Percentiles rank a stretch among this genome's conserved stretches.
Evolutionary conservation across 2,113 vertebrate genomes (phyloP).

Genomic region (Prionailurus bengalensis): DNA sequence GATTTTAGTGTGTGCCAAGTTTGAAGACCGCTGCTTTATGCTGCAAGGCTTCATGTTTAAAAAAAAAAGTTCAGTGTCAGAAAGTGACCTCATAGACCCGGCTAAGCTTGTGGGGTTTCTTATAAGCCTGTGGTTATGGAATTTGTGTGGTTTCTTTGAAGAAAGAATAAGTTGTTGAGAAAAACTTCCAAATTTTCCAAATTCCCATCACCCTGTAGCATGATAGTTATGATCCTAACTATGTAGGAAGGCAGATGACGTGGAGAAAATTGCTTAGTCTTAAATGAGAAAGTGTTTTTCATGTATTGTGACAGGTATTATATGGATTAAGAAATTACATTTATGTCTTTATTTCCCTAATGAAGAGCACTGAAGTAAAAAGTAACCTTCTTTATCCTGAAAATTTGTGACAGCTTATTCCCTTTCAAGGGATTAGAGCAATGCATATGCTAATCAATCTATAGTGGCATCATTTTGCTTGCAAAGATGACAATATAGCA

Average conservation of each 20-base stretch:
- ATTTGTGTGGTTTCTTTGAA: neutral
- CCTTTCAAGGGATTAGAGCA: conserved; percentile 50
- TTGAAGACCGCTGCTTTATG: neutral
- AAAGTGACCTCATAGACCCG: neutral
- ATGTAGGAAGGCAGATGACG: neutral
- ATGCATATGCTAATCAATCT: conserved; percentile 23
- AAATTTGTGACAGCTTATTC: conserved; percentile 69
- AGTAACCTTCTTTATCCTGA: conserved; percentile 65
- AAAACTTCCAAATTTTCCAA: neutral
- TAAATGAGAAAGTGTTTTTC: conserved; percentile 52
- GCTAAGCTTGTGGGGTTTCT: neutral
- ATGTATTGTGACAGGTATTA: conserved; percentile 49
- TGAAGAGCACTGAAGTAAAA: conserved; percentile 75
- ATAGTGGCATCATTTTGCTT: neutral
- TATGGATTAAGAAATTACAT: conserved; percentile 74
- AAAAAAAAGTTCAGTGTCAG: neutral
- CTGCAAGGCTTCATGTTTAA: neutral
- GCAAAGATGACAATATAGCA: neutral
- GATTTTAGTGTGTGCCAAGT: neutral
- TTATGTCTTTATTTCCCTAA: conserved; percentile 74
- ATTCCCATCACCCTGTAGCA: neutral
- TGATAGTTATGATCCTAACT: neutral
- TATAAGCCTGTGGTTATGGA: neutral
- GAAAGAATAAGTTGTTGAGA: neutral
- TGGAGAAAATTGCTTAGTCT: conserved; percentile 70